Percentiles rank a stretch among this genome's conserved stretches.
These are phyloP conservation scores for Channa striata DNA, from an alignment of 2,797 vertebrate genomes.

Conservation along the genomic window DNA sequence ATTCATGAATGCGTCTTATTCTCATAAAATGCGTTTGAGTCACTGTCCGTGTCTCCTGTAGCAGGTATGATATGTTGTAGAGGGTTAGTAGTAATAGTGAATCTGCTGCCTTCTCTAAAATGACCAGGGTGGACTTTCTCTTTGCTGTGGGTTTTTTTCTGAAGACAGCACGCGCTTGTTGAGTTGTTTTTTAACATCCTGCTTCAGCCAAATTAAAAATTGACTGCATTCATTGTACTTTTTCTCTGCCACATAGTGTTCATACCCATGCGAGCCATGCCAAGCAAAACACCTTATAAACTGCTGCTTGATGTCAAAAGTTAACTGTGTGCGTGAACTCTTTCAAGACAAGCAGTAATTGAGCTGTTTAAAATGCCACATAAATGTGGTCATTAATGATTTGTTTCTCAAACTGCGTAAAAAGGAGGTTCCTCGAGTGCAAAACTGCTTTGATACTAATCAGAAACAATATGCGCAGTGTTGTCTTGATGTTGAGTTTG, in stretches of 20 bases:
- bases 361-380: conserved; percentile 54
- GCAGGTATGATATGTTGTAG: conserved; percentile 7
- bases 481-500: conserved; percentile 29
- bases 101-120: conserved; percentile 19
- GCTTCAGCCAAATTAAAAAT: conserved; percentile 40
- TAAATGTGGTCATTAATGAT: conserved; percentile 63
- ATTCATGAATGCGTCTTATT: conserved; percentile 4
- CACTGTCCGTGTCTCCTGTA: conserved; percentile 22
- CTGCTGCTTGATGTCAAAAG: conserved; percentile 30
- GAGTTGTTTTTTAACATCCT: conserved; percentile 37
- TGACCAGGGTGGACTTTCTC: conserved; percentile 22
- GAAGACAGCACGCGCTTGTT: conserved; percentile 33
- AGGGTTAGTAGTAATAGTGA: conserved; percentile 11
- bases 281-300: conserved; percentile 74
- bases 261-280: conserved; percentile 36
- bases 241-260: conserved; percentile 58
- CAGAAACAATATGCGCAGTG: conserved; percentile 28
- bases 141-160: conserved; percentile 34
- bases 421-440: conserved; percentile 52
- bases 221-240: conserved; percentile 52
- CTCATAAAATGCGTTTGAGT: conserved; percentile 8
- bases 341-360: conserved; percentile 47
- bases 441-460: conserved; percentile 43
- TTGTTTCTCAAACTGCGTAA: conserved; percentile 55
- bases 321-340: conserved; percentile 44